Conservation (phyloP, 2,797 vertebrate species). For the Labeo calbasu region DNA sequence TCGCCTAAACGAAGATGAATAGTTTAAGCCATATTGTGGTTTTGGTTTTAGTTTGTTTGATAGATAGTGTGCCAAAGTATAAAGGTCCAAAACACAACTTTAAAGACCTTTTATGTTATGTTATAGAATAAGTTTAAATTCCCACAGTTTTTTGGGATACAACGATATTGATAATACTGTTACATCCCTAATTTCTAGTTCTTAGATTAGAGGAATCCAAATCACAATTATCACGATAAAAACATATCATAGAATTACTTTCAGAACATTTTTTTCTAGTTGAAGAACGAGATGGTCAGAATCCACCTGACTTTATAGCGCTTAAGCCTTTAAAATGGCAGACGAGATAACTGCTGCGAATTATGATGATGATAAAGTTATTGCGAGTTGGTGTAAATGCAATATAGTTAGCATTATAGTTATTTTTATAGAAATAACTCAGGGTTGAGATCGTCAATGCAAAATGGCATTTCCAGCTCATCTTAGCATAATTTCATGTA, state of each 20-base stretch:
- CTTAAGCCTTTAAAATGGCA: background rate
- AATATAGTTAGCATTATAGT: background rate
- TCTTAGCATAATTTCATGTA: background rate
- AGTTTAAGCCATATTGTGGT: no score
- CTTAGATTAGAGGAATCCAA: no score
- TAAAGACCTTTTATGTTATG: no score
- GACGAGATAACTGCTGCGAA: background rate
- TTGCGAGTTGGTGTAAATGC: background rate
- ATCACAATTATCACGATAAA: no score
- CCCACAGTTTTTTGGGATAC: no score
- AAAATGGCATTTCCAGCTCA: background rate
- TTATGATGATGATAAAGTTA: background rate
- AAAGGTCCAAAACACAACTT: no score
- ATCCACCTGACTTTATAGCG: background rate
- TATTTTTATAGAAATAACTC: background rate
- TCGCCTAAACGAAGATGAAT: no score
- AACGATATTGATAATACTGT: no score
- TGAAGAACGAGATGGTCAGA: background rate
- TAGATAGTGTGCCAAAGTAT: no score
- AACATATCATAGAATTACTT: background rate
- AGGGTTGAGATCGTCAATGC: background rate
- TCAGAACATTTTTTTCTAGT: background rate
- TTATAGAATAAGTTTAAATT: no score
- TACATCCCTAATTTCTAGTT: no score
- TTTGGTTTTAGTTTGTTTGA: no score